phyloP scores from a whole-genome alignment of 2,797 vertebrate species.

The Melanogrammus aeglefinus region DNA sequence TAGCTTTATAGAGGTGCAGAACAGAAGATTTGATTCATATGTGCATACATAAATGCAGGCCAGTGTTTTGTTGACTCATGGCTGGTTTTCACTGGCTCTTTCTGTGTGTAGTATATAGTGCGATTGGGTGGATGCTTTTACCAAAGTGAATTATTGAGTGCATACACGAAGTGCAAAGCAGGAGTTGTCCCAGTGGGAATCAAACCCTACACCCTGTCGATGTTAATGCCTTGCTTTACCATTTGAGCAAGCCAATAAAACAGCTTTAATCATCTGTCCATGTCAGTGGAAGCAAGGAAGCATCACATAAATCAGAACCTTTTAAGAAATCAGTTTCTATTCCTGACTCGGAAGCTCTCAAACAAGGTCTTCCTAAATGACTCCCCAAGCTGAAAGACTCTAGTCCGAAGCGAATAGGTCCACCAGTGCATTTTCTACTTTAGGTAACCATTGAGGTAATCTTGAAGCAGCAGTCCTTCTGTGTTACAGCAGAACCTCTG shows the following conservation, averaged over 20 bases:
- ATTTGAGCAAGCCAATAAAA: not conserved
- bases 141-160: not conserved
- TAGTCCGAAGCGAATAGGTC: not conserved
- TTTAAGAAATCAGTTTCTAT: not conserved
- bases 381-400: not conserved
- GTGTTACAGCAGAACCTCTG: too few species aligned
- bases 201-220: not conserved
- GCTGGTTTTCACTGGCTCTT: not conserved
- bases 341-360: not conserved
- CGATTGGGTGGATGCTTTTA: not conserved
- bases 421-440: not conserved
- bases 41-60: too few species aligned
- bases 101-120: not conserved
- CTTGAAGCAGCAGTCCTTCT: too few species aligned
- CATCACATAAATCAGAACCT: not conserved
- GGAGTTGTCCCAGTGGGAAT: not conserved
- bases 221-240: not conserved
- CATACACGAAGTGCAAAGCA: not conserved
- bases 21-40: not conserved
- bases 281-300: not conserved
- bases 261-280: not conserved
- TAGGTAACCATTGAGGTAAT: not conserved
- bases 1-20: not conserved
- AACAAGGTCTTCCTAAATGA: not conserved
- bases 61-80: not conserved